Evolutionary conservation across 2,888 invertebrate genomes (phyloP), one percentile per base, ranked within the genome.

Genomic region (Athalia circularis): DNA sequence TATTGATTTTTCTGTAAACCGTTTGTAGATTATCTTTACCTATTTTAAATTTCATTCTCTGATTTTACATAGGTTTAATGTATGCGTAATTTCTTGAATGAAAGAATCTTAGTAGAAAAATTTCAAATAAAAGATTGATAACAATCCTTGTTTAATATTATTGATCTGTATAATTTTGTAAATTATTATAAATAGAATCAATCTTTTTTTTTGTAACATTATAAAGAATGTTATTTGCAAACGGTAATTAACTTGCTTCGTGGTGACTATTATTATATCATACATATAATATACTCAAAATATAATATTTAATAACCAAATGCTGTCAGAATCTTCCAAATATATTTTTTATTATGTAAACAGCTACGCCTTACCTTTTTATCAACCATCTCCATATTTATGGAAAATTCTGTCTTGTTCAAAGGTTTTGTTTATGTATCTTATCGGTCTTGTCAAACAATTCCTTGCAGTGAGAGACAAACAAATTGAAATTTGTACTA

Each of bases 241-340:
- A 64, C 64, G 64, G 43, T 43, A 8, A 54, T 67, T 4, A 52
- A 52, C 15, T 68, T 29, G 68, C 68, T 68, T 68, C 68, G 15
- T 67, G 68, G 15, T 52, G 52, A 68, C 43, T 43, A 29, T 52
- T 48, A 47, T 65, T 47, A 47, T 68, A 11, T 29, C 15, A 43
- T 68, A 52, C 6, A 11, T 65, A 65, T 4, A 11, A 65, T 65
- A 65, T 65, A 65, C 47, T 3, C 48, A 13, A 11, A 15, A 62
- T n/a, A 64, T 64, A 64, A 75, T 75, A 64, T 75, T 75, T 13
- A 43, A 50, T 9, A 75, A 61, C 54, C 50, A 75, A 62, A 62
- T 48, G 62, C 64, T 61, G 52, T 75, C 50, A 75, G 62, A 75
- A 75, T 75, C 75, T 75, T 75, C 75, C 75, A 75, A 75, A 75